These are phyloP conservation scores for Bellardia pandia DNA, from an alignment of 2,888 invertebrate genomes.

Conservation along the genomic window DNA sequence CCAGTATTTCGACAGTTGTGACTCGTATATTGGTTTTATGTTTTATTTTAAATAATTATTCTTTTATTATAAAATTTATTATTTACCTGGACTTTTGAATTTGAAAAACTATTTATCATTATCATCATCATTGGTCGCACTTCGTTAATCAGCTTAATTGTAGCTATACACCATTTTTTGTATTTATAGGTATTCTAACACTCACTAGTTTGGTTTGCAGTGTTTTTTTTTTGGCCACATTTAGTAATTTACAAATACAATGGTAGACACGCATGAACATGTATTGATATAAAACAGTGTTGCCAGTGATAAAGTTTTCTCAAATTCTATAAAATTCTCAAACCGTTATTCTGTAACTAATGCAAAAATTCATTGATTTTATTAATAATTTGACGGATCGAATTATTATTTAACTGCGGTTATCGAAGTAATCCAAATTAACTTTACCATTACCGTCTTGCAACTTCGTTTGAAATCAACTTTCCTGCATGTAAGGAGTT, in stretches of 20 bases:
- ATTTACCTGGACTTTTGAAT: slow-evolving; percentile 16
- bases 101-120: slow-evolving; percentile 23
- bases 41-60: not conserved
- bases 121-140: slow-evolving; percentile 42
- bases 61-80: slow-evolving; percentile 14
- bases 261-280: slow-evolving; percentile 28
- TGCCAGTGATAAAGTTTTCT: not conserved
- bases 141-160: slow-evolving; percentile 63
- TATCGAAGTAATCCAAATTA: too few relatives aligned
- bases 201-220: not conserved
- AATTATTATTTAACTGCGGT: too few relatives aligned
- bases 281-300: not conserved
- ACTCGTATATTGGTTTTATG: not conserved
- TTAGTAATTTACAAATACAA: slow-evolving; percentile 14
- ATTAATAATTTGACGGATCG: too few relatives aligned
- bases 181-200: not conserved
- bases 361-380: too few relatives aligned
- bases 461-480: too few relatives aligned
- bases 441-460: too few relatives aligned
- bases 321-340: too few relatives aligned
- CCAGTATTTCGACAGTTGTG: not conserved
- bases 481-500: too few relatives aligned
- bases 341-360: too few relatives aligned
- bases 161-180: not conserved
- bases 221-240: slow-evolving; percentile 6